phyloP scores from a whole-genome alignment of 2,797 vertebrate species.

The Chloroceryle amazona region DNA sequence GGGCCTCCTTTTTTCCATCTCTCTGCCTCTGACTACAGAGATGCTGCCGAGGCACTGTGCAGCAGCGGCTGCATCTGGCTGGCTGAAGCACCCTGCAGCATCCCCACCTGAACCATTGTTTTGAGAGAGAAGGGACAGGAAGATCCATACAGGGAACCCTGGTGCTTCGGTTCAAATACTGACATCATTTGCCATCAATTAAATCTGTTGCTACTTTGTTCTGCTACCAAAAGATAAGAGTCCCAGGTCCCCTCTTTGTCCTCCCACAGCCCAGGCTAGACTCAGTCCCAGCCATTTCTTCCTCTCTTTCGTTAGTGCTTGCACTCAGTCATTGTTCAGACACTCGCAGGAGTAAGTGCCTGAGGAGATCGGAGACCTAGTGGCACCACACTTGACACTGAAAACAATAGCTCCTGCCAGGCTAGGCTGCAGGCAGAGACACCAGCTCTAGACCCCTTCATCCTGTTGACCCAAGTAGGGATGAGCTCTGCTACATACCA shows the following conservation, averaged over 20 bases:
- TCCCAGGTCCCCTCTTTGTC: background rate
- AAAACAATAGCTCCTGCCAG: background rate
- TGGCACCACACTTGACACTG: accelerated
- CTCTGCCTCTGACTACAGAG: background rate
- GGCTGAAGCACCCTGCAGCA: background rate
- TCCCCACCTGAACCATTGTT: background rate
- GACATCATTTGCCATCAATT: background rate
- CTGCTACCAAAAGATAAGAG: background rate
- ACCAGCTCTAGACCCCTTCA: background rate
- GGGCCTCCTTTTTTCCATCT: background rate
- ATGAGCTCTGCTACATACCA: background rate
- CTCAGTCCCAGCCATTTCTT: background rate
- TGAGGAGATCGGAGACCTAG: accelerated
- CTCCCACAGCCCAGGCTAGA: background rate
- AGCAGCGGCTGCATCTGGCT: background rate
- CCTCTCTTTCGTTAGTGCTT: background rate
- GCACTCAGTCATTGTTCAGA: background rate
- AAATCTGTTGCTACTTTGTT: background rate
- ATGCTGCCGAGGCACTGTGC: background rate
- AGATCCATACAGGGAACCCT: background rate
- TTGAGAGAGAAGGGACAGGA: background rate
- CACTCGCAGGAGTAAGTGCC: background rate
- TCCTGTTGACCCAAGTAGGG: background rate
- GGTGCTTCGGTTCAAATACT: background rate
- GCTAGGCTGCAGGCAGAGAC: background rate